Base-by-base conservation (phyloP, 2,888 invertebrate genomes). In the Diogma glabrata region DNA sequence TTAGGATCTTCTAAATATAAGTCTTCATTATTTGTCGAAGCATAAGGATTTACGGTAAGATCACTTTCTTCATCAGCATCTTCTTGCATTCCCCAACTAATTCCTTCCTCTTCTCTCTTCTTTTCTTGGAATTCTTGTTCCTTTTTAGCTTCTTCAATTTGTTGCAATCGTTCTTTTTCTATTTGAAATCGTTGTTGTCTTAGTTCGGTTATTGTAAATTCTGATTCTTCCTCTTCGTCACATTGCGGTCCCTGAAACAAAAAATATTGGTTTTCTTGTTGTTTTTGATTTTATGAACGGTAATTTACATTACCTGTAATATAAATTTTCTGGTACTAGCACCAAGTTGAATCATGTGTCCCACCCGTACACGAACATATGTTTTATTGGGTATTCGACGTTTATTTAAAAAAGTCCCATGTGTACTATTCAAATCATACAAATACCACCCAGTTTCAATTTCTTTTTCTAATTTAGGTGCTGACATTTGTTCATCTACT, bases 361-460 rank as follows among this genome's bases (percentile, higher is more conserved):
- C 95, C 0, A 93, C 93, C 59, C 82, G 76, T 1, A 95, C 72
- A 51, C 87, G 76, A 20, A 80, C 78, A 62, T 85, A 96, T 16
- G 82, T 78, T 55, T 80, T 79, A 0, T 87, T 74, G 58, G 81
- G 84, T 22, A 92, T 66, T 49, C 80, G 74, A 52, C 79, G 79
- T 61, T 91, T 90, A 67, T 99, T 97, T 43, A 95, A 74, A 71
- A 84, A 91, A 0, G 94, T 94, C 1, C 96, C 96, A 64, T 97
- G 96, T 0, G 95, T 94, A 63, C 94, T 95, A 51, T 79, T 87
- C 36, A 97, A 72, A 70, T 99, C 97, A 61, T 83, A 93, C 7
- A 97, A 67, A 66, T 95, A 96, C 79, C 93, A 91, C 1, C 97
- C 96, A n/a, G n/a, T n/a, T n/a, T n/a, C n/a, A n/a, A n/a, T n/a